These are phyloP conservation scores for Mythimna ferrago DNA, from an alignment of 2,888 invertebrate genomes.

Conservation along the genomic window DNA sequence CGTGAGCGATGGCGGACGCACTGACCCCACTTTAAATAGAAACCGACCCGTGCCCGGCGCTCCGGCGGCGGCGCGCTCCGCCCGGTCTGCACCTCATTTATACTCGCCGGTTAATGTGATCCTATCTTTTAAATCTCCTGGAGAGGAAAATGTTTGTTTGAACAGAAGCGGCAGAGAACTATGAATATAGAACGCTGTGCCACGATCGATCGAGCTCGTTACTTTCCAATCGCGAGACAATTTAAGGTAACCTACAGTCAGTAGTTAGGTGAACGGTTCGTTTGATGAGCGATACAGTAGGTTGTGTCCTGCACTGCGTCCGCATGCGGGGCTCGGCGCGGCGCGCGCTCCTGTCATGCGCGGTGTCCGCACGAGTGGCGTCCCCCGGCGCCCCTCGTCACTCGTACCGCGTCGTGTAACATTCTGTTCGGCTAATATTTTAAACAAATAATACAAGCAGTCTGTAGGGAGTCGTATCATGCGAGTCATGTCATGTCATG, in stretches of 20 bases:
- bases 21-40: constrained; percentile 79
- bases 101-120: constrained; percentile 83
- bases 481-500: constrained; percentile 23
- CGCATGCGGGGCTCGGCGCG: not conserved
- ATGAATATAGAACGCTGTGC: constrained; percentile 3
- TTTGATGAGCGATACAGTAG: constrained; percentile 37
- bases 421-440: constrained; percentile 52
- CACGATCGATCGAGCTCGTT: constrained; percentile 21
- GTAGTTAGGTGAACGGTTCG: constrained; percentile 38
- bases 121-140: constrained; percentile 82
- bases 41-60: constrained; percentile 62
- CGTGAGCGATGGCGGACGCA: constrained; percentile 72
- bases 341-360: not conserved
- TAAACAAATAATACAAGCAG: constrained; percentile 39
- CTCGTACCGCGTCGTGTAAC: constrained; percentile 19
- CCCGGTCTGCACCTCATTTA: constrained; percentile 75
- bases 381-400: constrained; percentile 25
- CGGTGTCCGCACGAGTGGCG: constrained; percentile 39
- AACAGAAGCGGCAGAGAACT: constrained; percentile 31
- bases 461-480: constrained; percentile 16
- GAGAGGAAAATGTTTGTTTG: constrained; percentile 66
- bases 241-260: constrained; percentile 29
- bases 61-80: constrained; percentile 51
- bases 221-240: constrained; percentile 31
- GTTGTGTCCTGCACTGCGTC: not conserved